Base-by-base conservation (phyloP, 2,797 vertebrate genomes). In the Scolopax rusticola region DNA sequence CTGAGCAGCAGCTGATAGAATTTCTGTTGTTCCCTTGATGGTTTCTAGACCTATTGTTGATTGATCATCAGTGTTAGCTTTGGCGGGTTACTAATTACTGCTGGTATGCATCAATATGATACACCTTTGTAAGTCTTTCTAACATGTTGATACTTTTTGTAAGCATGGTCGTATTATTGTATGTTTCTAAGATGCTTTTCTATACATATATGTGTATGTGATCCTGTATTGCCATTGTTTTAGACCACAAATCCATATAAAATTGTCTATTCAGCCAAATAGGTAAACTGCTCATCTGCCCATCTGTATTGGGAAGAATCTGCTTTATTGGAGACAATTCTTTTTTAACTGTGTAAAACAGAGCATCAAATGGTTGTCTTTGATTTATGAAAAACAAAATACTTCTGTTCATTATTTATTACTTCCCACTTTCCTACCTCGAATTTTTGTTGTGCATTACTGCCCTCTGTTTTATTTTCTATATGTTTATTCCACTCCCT, bases 391-490 rank as follows among this genome's bases (percentile, higher is more conserved):
- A 76, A 54, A 88, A 4, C 36, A 86, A 87, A 92, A 81, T 75
- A 59, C 38, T 90, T 93, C 8, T 21, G 36, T 94, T 90, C 50
- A 51, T 88, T 93, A 64, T 93, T 90, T 94, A 86, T 82, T 94
- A 40, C 33, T 89, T 80, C 41, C 28, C 70, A 21, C 36, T 17
- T 74, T 40, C 32, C 70, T 89, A 33, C 30, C 69, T 89, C 53
- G 43, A 82, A 60, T 75, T 91, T 75, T 64, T 83, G 18, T 77
- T 88, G 89, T 59, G 54, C 93, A 76, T 84, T 96, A 36, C 65
- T 61, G 17, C 57, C 47, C 75, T 89, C 51, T 84, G 43, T 64
- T 92, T 93, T 89, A 68, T 19, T 88, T 91, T 75, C 50, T 80
- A 1, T 83, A 16, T 86, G 73, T 86, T 93, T 93, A 73, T 86